Base-by-base conservation (phyloP, 2,888 invertebrate genomes). In the Meta bourneti region DNA sequence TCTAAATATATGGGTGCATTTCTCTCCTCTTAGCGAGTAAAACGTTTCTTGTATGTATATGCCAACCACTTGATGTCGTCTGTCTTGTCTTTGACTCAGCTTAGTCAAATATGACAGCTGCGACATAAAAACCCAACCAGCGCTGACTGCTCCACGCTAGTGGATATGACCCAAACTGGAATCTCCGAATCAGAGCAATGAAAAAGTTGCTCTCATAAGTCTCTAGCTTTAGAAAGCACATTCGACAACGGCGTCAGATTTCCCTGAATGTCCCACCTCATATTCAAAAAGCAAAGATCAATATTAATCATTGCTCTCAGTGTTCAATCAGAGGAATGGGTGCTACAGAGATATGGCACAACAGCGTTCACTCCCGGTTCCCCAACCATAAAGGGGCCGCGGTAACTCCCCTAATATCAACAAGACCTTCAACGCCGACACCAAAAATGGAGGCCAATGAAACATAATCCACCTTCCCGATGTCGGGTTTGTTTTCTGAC, bases 401-500 rank as follows among this genome's bases (percentile, higher is more conserved):
- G 61, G 61, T 61, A 84, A 69, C 87, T 20, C 20, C 79, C 72
- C 49, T 34, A 80, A 80, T 34, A 71, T 80, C 71, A 87, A 80
- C 72, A 87, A 54, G 79, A 79, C 71, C 72, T 79, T 80, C 52
- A 52, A 19, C n/a, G 79, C 79, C 80, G 72, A 75, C 72, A 34
- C 7, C n/a, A 16, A 71, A 87, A 79, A 79, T 72, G 72, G 52
- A 16, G 48, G 48, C n/a, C 48, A 20, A 51, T 88, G 90, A 90
- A 84, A 90, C 54, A n/a, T 61, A 79, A 83, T 74, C 89, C 89
- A 72, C 7, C 34, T 20, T 86, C 77, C 77, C 49, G 51, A 51
- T 86, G 81, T 86, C 81, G 81, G 75, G 77, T 91, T 91, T 91
- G 90, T 91, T 91, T 81, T 85, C 80, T 69, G 80, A 86, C 81